Percentiles rank a stretch among this genome's conserved stretches.
Evolutionary conservation across 2,888 invertebrate genomes (phyloP).

Genomic region (Ectemnius lituratus): DNA sequence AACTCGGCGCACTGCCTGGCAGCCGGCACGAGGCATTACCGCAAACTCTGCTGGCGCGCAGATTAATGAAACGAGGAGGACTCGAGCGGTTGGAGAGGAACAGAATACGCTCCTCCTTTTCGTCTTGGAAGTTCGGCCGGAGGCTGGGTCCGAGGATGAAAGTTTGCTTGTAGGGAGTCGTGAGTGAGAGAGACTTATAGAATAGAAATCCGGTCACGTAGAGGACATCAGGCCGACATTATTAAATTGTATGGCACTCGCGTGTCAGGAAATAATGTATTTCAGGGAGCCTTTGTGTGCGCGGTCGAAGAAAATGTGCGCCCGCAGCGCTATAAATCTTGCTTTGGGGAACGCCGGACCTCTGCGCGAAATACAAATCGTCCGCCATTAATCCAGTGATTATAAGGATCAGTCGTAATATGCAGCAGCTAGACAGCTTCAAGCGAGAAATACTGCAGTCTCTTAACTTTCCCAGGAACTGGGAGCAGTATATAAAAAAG

Average conservation of each 20-base stretch:
- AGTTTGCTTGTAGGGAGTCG: slow-evolving; percentile 14
- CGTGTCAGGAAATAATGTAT: slow-evolving; percentile 35
- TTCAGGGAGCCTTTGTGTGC: slow-evolving; percentile 2
- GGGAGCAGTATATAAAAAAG: no score
- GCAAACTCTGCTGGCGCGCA: slow-evolving; percentile 2
- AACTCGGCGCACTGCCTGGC: slow-evolving; percentile 7
- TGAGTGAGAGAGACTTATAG: slow-evolving; percentile 23
- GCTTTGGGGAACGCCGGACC: not conserved
- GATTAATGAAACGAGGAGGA: slow-evolving; percentile 38
- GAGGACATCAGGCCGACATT: slow-evolving; percentile 40
- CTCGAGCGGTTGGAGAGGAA: not conserved
- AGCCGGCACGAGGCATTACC: not conserved
- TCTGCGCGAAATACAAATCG: not conserved
- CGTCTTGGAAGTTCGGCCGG: slow-evolving; percentile 12
- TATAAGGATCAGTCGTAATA: not conserved
- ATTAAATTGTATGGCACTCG: slow-evolving; percentile 52
- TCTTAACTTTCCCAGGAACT: no score
- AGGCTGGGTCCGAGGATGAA: slow-evolving; percentile 4
- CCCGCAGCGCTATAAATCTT: slow-evolving; percentile 12
- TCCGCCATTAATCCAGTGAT: not conserved
- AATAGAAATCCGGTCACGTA: slow-evolving; percentile 56
- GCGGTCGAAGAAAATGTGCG: not conserved
- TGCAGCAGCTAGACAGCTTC: no score
- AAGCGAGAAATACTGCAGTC: no score
- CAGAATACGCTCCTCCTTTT: not conserved